Base-by-base conservation (phyloP, 2,113 vertebrate species). In the Charina bottae region DNA sequence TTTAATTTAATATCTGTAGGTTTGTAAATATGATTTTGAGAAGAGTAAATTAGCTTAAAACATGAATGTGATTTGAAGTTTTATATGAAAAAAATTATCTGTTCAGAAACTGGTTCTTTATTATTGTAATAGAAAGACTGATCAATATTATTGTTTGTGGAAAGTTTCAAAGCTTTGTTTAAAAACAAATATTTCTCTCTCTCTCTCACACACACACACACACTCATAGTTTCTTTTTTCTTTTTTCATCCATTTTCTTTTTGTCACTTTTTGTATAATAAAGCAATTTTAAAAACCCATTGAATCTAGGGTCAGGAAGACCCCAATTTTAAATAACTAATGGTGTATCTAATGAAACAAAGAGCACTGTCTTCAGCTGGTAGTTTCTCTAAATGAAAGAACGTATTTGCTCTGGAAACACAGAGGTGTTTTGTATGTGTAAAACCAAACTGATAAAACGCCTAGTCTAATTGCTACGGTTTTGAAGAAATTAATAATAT, bases 281-380 rank as follows among this genome's bases (percentile, higher is more conserved):
- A 37, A 19, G 19, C 33, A 78, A 2, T 78, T 78, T 78, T 21
- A 78, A 78, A 78, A 78, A 37, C 15, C 68, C n/a, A 78, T 78
- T n/a, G n/a, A 78, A 33, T 72, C 68, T 78, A 60, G 26, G 91
- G 93, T 96, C 94, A 95, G n/a, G 68, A 72, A 64, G 89, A 62
- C 92, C 85, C 84, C 60, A 89, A 90, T 93, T 95, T 62, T 90
- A 93, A 94, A 64, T 84, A 83, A 60, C 8, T 1, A 84, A 2
- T 53, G 26, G 53, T 89, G 5, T 88, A 60, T 84, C 64, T 83
- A 58, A 83, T 87, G n/a, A 92, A 93, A 33, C 8, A 85, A 88
- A 83, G 17, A 64, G n/a, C 24, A n/a, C 3, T 12, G 42, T 64
- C 13, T 42, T 28, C 33, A 46, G 92, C 89, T 37, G 68, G 0